Base-by-base conservation (phyloP, 2,113 vertebrate genomes). In the Pseudorasbora parva region DNA sequence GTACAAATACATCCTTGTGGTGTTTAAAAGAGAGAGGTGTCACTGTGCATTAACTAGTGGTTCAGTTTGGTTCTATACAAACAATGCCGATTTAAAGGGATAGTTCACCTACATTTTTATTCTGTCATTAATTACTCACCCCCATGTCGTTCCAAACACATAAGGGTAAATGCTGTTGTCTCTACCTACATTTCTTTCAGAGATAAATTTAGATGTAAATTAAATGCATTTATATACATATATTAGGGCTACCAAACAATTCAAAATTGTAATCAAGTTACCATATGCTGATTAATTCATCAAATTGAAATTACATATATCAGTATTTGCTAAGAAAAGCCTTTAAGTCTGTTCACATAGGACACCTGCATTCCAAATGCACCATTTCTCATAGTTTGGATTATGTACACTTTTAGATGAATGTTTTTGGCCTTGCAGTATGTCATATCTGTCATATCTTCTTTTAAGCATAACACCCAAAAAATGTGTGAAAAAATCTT, bases 201-300 rank as follows among this genome's bases (percentile, higher is more conserved):
- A 21, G 17, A 21, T 41, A 8, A 69, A 41, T 12, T 41, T 69
- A 69, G 30, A 37, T 37, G 17, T 68, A 37, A 17, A 37, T 37
- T 7, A 66, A 66, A 66, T 19, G 64, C 1, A 21, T 68, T 37
- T 37, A 19, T 37, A 68, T 68, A 68, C 17, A 37, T 37, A 21
- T 11, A 72, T 72, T 72, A 72, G 69, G 37, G 41, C 69, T 72
- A 71, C n/a, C 21, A 71, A 45, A 71, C 21, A 23, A 47, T 72
- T 25, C 14, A 3, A 43, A 15, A 25, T 23, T 2, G 0, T 45
- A 45, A 45, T 72, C n/a, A 45, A 7, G 15, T 45, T 7, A 45
- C 41, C 11, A 72, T 14, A 45, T 45, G 37, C 37, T 71, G 11
- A 72, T 25, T 47, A 45, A 15, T 45, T 45, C 1, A 47, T 72